These are phyloP conservation scores for Hyperoodon ampullatus DNA, from an alignment of 2,113 vertebrate genomes.

Conservation along the genomic window DNA sequence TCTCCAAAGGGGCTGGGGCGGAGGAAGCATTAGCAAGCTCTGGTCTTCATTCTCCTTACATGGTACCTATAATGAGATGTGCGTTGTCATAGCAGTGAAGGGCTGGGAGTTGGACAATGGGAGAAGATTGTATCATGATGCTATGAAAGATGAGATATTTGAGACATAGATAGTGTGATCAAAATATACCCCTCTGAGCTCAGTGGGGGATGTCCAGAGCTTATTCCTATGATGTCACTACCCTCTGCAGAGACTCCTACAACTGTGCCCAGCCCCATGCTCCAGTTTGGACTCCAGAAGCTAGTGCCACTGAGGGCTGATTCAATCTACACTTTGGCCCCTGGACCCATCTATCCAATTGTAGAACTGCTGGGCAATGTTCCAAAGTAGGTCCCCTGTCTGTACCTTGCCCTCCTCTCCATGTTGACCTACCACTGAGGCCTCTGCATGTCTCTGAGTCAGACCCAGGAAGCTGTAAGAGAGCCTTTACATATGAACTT, in stretches of 20 bases:
- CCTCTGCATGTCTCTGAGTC: background rate
- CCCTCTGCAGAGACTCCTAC: background rate
- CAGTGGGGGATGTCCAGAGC: background rate
- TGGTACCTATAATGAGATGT: background rate
- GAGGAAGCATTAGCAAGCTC: background rate
- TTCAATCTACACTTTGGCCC: background rate
- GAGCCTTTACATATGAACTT: background rate
- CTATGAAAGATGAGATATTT: background rate
- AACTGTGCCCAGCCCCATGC: background rate
- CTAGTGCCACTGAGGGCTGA: background rate
- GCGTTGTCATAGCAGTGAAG: background rate
- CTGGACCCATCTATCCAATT: background rate
- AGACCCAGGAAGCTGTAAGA: background rate
- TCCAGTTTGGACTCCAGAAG: background rate
- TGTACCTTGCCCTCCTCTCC: background rate
- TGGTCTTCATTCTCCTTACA: background rate
- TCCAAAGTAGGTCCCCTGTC: background rate
- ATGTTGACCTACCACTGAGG: background rate
- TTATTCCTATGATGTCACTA: background rate
- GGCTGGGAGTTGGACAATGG: background rate
- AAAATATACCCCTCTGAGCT: background rate
- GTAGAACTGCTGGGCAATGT: background rate
- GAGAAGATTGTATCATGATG: background rate
- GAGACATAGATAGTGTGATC: background rate
- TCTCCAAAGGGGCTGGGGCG: background rate